Base-by-base conservation (phyloP, 2,797 vertebrate genomes). In the Urocyon cinereoargenteus region DNA sequence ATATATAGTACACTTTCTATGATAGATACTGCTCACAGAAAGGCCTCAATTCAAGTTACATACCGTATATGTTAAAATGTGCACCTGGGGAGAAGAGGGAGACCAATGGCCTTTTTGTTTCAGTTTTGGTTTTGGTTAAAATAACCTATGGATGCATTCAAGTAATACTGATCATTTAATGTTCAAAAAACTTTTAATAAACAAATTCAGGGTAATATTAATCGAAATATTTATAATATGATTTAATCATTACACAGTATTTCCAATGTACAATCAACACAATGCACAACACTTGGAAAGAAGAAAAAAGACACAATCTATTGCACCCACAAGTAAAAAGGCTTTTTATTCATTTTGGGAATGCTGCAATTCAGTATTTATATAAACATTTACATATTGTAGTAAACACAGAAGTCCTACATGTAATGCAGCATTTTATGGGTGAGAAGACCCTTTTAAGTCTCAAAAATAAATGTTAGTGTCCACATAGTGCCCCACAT, bases 1-100 rank as follows among this genome's bases (percentile, higher is more conserved):
- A 99, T 99, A 98, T 99, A 99, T 99, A 99, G 98, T 99, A 99
- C 99, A 99, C 98, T 99, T 99, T 98, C 99, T 98, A 98, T 98
- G 98, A 98, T 96, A 98, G 97, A 98, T 98, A 98, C 98, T 99
- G 96, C 98, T 99, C 98, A 99, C 98, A 98, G 98, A 98, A 98
- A 98, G 97, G 98, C 97, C 98, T 98, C 97, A 96, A 98, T 97
- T 95, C 89, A 96, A 98, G 98, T 97, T 97, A 98, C 98, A 98
- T 97, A 98, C 98, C 75, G 97, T 97, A 70, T 86, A 96, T 97
- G 97, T 98, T 99, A 98, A 99, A 99, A 99, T 98, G 98, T 98
- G 99, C 98, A 98, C 98, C 98, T 97, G 98, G 96, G 96, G 98
- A 98, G 98, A 96, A 98, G 68, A 77, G 79, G 24, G 96, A 96